phyloP scores from a whole-genome alignment of 2,797 vertebrate genomes.

The Coracias cyanogaster region DNA sequence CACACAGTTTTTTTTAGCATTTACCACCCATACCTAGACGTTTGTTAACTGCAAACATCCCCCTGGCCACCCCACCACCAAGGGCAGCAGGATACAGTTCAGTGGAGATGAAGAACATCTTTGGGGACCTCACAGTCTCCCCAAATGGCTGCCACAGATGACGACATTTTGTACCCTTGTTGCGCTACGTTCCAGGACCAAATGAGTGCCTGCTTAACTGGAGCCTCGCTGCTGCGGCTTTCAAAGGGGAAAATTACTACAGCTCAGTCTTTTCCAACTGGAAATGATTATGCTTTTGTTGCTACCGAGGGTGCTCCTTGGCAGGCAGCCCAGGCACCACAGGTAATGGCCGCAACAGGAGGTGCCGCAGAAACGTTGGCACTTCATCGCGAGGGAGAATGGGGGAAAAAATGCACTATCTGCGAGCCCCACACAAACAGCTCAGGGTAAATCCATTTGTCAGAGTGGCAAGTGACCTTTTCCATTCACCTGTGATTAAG shows the following conservation, averaged over 20 bases:
- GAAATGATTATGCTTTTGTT: constrained; percentile 71
- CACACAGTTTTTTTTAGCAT: background rate
- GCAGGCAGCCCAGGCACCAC: constrained; percentile 68
- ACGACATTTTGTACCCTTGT: accelerated
- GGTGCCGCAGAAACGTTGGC: constrained; percentile 1
- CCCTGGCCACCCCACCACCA: accelerated
- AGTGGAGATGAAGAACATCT: background rate
- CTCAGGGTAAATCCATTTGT: constrained; percentile 49
- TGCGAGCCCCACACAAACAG: background rate
- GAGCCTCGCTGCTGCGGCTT: background rate
- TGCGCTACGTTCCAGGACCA: background rate
- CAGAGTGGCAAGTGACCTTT: constrained; percentile 53
- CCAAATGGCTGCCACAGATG: background rate
- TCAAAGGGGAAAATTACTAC: constrained; percentile 51
- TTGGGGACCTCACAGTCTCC: background rate
- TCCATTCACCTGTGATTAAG: constrained; percentile 56
- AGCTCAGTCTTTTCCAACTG: constrained; percentile 51
- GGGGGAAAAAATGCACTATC: background rate
- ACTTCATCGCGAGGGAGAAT: background rate
- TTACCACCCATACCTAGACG: background rate
- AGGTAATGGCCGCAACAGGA: constrained; percentile 48
- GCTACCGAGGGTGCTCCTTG: constrained; percentile 72
- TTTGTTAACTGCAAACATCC: background rate
- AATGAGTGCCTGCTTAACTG: background rate
- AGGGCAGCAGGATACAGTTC: background rate